These are phyloP conservation scores for Pipra filicauda DNA, from an alignment of 2,113 vertebrate species.

Conservation along the genomic window DNA sequence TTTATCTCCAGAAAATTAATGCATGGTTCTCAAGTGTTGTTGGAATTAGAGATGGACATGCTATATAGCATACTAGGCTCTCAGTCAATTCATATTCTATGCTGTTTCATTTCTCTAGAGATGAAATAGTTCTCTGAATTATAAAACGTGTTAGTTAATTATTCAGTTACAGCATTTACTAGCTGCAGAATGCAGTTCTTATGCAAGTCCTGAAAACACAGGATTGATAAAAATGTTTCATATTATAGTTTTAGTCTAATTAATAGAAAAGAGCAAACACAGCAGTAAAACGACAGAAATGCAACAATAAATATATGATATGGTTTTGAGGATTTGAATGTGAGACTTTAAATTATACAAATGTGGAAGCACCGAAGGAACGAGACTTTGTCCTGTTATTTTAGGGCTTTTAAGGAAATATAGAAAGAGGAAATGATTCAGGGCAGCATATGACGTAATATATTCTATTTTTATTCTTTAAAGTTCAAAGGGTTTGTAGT, in stretches of 20 bases:
- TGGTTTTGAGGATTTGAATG: conserved; percentile 7
- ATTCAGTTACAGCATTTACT: background rate
- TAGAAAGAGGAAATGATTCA: conserved; percentile 74
- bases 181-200: background rate
- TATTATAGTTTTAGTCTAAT: background rate
- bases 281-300: background rate
- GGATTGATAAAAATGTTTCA: background rate
- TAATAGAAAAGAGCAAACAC: background rate
- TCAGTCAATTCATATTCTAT: background rate
- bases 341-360: conserved; percentile 5
- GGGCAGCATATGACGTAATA: conserved; percentile 57
- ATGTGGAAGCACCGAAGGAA: conserved; percentile 25
- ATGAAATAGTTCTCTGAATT: background rate
- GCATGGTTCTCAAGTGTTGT: background rate
- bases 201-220: background rate
- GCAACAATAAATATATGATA: background rate
- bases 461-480: conserved; percentile 77
- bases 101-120: background rate
- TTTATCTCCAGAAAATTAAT: background rate
- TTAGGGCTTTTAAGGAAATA: conserved; percentile 69
- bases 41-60: background rate
- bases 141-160: background rate
- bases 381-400: conserved; percentile 65
- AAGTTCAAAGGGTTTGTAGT: conserved; percentile 54
- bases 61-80: background rate